A percentile compares a stretch with the other conserved stretches of the same genome.
These are phyloP conservation scores for Oncorhynchus keta DNA, from an alignment of 2,113 vertebrate genomes.

Conservation along the genomic window DNA sequence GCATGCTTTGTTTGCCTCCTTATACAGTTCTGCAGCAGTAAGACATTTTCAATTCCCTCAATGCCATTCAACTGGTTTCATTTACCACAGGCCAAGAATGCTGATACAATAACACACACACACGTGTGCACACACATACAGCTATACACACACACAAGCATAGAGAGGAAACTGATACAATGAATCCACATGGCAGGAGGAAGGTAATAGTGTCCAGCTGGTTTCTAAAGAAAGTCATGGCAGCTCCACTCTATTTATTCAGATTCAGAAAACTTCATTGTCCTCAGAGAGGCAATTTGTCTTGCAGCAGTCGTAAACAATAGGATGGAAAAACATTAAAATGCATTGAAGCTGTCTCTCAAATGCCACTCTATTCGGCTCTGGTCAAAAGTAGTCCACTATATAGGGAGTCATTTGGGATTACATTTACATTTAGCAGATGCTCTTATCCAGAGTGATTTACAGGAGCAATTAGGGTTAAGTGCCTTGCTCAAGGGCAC, in stretches of 20 bases:
- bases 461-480: no score
- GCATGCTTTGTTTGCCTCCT: constrained; percentile 65
- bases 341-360: background rate
- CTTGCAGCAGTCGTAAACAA: constrained; percentile 34
- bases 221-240: constrained; percentile 57
- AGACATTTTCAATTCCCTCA: constrained; percentile 59
- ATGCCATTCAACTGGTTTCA: constrained; percentile 60
- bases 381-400: no score
- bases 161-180: constrained; percentile 56
- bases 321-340: constrained; percentile 40
- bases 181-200: constrained; percentile 59
- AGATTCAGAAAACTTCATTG: no score
- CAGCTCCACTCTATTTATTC: constrained; percentile 61
- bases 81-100: constrained; percentile 68
- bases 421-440: no score
- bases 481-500: no score
- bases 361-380: no score
- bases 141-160: background rate
- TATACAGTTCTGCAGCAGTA: constrained; percentile 43
- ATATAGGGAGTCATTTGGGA: no score
- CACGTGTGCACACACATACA: background rate
- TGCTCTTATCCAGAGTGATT: no score
- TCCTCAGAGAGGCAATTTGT: no score
- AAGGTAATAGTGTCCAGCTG: constrained; percentile 75
- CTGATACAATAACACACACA: constrained; percentile 67